Base-by-base conservation (phyloP, 1,140 invertebrate species). In the Danaus plexippus region DNA sequence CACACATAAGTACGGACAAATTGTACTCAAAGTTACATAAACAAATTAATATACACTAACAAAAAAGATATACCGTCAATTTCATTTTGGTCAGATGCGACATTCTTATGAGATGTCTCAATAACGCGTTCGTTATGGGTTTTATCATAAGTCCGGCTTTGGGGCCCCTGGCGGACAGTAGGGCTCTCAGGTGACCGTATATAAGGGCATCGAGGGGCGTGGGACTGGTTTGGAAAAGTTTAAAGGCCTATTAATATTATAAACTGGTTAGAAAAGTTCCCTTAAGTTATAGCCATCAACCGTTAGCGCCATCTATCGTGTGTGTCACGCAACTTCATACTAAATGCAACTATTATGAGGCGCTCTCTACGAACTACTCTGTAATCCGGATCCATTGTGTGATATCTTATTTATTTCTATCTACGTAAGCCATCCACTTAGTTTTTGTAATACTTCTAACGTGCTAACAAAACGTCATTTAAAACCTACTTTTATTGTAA, bases 201-300 rank as follows among this genome's bases (percentile, higher is more conserved):
- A 98, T 93, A n/a, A 98, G 85, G 9, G 97, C 97, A 88, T 99
- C 97, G 66, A 99, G 80, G 82, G 98, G 96, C 13, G 96, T 98
- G 3, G 97, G 94, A 58, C 93, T 94, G 52, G 46, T 60, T 9
- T 40, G 22, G 41, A 47, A 47, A 18, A 45, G 43, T 1, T 47
- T 15, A 44, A 59, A 48, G 11, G 41, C 47, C 22, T 32, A 32
- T 32, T 32, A 32, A 32, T 32, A 32, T 32, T 32, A 32, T 32
- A 32, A 32, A 32, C 7, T 32, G 7, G 22, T 32, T 32, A 32
- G 22, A 32, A 0, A 32, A 8, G 2, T 15, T 15, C 15, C 15
- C 3, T 15, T 1, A 1, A 15, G 22, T 4, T 32, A 32, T 32
- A 32, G 2, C 4, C 22, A 32, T 6, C 22, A 32, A 6, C 22